phyloP scores from a whole-genome alignment of 2,797 vertebrate species.

The Sarcoramphus papa region DNA sequence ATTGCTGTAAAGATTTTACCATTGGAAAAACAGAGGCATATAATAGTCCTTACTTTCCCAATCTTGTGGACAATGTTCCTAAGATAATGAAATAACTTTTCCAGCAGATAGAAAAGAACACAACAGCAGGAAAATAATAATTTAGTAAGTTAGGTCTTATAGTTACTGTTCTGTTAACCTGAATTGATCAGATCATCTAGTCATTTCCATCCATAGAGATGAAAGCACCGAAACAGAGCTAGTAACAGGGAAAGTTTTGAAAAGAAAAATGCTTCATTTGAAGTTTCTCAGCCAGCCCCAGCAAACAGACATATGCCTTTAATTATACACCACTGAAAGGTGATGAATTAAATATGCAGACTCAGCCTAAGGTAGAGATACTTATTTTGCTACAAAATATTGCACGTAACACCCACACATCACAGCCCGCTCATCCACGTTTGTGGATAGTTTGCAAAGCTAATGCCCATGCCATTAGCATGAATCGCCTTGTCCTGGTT shows the following conservation, averaged over 20 bases:
- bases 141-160: background rate
- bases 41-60: background rate
- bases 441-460: background rate
- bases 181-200: background rate
- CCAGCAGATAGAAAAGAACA: background rate
- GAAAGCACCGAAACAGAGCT: background rate
- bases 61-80: background rate
- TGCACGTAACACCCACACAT: background rate
- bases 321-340: background rate
- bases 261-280: background rate
- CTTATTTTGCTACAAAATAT: background rate
- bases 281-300: background rate
- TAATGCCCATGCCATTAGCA: background rate
- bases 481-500: background rate
- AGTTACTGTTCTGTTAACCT: background rate
- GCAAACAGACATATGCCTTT: background rate
- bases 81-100: background rate
- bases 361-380: background rate
- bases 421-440: background rate
- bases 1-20: background rate
- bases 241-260: background rate
- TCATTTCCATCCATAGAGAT: background rate
- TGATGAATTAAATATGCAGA: constrained; percentile 12
- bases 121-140: background rate
- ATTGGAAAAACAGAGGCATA: background rate